phyloP scores from a whole-genome alignment of 2,113 vertebrate genomes.

The Ceyx melanurus region DNA sequence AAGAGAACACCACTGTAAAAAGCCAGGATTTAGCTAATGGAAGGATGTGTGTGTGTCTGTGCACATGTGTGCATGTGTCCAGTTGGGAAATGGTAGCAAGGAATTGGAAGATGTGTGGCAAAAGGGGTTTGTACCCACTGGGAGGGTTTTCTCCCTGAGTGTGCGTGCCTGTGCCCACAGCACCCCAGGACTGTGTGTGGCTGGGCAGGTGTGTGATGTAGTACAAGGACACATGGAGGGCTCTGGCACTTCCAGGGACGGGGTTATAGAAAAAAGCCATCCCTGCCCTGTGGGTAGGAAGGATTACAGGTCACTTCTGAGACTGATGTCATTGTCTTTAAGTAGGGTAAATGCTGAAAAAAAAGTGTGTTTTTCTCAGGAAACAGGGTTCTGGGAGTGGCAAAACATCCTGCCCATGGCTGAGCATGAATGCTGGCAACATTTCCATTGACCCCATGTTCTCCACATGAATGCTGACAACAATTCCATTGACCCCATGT shows the following conservation, averaged over 20 bases:
- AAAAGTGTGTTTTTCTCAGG: neutral
- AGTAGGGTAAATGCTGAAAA: neutral
- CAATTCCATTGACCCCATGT: neutral
- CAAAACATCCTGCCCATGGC: fast-evolving
- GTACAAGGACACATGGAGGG: fast-evolving
- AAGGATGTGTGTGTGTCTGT: neutral
- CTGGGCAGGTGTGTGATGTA: fast-evolving
- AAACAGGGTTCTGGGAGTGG: fast-evolving
- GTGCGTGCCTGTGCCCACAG: fast-evolving
- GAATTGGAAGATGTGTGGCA: neutral
- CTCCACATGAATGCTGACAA: fast-evolving
- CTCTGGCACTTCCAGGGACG: neutral
- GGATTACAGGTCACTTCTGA: neutral
- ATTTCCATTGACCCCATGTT: neutral
- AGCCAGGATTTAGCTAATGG: neutral
- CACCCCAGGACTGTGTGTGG: fast-evolving
- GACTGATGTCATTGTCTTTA: neutral
- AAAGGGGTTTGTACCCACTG: neutral
- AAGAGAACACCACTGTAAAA: neutral
- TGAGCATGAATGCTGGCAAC: fast-evolving
- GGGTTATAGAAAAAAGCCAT: neutral
- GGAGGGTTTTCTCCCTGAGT: neutral
- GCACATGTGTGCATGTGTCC: fast-evolving
- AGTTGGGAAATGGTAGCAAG: fast-evolving
- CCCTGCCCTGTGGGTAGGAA: neutral